A percentile compares a stretch with the other conserved stretches of the same genome.
These are phyloP conservation scores for Salvelinus namaycush DNA, from an alignment of 2,113 vertebrate species.

Conservation along the genomic window DNA sequence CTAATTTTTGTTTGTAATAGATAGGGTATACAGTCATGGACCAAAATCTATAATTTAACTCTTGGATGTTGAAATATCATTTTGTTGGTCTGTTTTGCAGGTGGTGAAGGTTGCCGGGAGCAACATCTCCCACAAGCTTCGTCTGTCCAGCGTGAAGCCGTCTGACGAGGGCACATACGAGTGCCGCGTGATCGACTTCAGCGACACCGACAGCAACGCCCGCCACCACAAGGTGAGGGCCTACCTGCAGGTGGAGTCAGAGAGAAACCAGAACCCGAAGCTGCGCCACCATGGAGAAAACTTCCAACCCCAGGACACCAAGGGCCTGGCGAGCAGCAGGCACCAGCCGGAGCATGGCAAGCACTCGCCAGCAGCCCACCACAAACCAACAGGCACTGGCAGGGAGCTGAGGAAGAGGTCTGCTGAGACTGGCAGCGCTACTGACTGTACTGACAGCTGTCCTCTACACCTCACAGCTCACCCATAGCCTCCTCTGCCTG, in stretches of 20 bases:
- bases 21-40: no score
- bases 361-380: constrained; percentile 30
- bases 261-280: constrained; percentile 69
- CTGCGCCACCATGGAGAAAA: constrained; percentile 27
- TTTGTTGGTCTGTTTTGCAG: constrained; percentile 57
- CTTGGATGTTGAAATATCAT: neutral
- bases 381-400: constrained; percentile 75
- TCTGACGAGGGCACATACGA: constrained; percentile 93
- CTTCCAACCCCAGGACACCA: constrained; percentile 61
- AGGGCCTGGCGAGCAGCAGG: constrained; percentile 55
- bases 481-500: constrained; percentile 64
- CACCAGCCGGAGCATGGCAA: constrained; percentile 50
- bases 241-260: constrained; percentile 85
- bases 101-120: constrained; percentile 94
- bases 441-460: constrained; percentile 82
- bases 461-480: neutral
- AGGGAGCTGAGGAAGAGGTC: constrained; percentile 88
- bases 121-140: constrained; percentile 97
- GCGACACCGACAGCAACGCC: constrained; percentile 82
- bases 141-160: constrained; percentile 88
- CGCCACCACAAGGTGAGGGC: constrained; percentile 91
- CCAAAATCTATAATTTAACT: no score
- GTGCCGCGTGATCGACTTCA: constrained; percentile 94
- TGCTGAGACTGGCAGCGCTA: constrained; percentile 66
- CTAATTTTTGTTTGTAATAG: no score